Evolutionary conservation across 2,797 vertebrate genomes (phyloP), one percentile per base, ranked within the genome.

Genomic region (Aplochiton taeniatus): DNA sequence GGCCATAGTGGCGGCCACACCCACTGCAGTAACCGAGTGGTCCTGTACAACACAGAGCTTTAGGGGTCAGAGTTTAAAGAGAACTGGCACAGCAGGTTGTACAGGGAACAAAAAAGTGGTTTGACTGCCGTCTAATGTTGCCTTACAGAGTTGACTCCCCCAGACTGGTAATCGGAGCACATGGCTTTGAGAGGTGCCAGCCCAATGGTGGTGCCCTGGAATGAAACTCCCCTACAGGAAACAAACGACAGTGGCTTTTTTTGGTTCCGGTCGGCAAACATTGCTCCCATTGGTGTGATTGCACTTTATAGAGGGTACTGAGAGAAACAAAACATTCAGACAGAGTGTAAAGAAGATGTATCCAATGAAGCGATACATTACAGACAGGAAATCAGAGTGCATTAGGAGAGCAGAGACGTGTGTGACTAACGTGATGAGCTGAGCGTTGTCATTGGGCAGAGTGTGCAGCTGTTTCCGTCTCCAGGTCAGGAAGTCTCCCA

Each of bases 141-240:
- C 85, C 93, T 94, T 83, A 98, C 98, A 93, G 94, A 92, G 84
- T 97, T 99, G 17, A 98, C 94, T 18, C 98, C 98, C 58, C 97
- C 98, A 17, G 98, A 99, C 82, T 99, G 97, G 85, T 95, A 96
- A 66, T 94, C 92, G 0, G 96, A 98, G 85, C 98, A 99, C 98
- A 99, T 98, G 83, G 95, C 92, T 91, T 95, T 96, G 66, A 98
- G 93, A 0, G 96, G 95, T 51, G 97, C 97, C 86, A 99, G 86
- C 51, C 98, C 98, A 0, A 98, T 97, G 53, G 95, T 98, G 65
- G 94, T 95, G 63, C 97, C 97, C 14, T 94, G 93, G 87, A 99
- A 99, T 1, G 93, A 76, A 77, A 80, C 83, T 17, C 98, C 97
- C 79, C 98, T 99, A 78, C 20, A n/a, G 88, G 86, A 85, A 66